phyloP scores from a whole-genome alignment of 1,140 invertebrate genomes.

The Prorops nasuta region DNA sequence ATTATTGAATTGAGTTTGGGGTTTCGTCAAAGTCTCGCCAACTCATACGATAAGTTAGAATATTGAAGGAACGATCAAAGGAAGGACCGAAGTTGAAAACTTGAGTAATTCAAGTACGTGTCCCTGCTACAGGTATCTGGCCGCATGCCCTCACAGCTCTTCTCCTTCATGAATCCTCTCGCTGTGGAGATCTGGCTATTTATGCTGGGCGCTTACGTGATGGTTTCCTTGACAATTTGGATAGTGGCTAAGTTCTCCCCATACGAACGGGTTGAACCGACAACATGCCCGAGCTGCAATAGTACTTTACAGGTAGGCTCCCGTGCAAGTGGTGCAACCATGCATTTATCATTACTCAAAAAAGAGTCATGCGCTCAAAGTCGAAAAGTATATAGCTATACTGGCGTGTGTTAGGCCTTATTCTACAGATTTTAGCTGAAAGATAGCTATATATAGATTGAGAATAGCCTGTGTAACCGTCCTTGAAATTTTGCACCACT shows the following conservation, averaged over 20 bases:
- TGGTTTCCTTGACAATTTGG: slow-evolving; percentile 71
- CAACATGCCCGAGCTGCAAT: slow-evolving; percentile 58
- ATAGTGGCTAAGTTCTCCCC: slow-evolving; percentile 69
- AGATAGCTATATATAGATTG: too few species aligned
- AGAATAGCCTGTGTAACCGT: slow-evolving; percentile 37
- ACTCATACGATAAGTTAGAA: too few species aligned
- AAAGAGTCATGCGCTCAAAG: too few species aligned
- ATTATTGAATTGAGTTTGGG: too few species aligned
- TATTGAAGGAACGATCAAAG: too few species aligned
- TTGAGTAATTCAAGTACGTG: too few species aligned
- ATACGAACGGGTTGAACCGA: slow-evolving; percentile 68
- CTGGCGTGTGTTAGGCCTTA: too few species aligned
- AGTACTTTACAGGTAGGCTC: slow-evolving; percentile 53
- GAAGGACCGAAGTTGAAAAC: too few species aligned
- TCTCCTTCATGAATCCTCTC: slow-evolving; percentile 71
- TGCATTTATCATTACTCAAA: too few species aligned
- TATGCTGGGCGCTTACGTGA: slow-evolving; percentile 65
- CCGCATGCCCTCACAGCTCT: slow-evolving; percentile 63
- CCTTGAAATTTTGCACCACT: slow-evolving; percentile 50
- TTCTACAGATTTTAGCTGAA: too few species aligned
- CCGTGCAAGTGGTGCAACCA: slow-evolving; percentile 43
- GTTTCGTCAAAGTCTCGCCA: too few species aligned
- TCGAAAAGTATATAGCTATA: too few species aligned
- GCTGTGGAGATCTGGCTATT: slow-evolving; percentile 70
- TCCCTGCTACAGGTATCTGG: slow-evolving; percentile 61